Base-by-base conservation (phyloP, 1,140 invertebrate species). In the Tetramorium parvispinum region DNA sequence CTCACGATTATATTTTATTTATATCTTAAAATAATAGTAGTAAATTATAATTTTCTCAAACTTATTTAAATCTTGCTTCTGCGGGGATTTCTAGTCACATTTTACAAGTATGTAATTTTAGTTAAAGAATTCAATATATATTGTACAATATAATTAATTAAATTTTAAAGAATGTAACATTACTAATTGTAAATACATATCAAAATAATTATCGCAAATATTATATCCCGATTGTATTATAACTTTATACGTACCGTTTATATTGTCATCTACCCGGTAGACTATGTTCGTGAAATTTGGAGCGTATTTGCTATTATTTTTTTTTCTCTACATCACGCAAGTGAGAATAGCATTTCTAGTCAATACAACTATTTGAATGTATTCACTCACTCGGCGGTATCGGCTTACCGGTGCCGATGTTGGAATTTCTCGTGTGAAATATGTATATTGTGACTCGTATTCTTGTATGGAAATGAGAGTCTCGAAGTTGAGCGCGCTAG, bases 381-480 rank as follows among this genome's bases (percentile, higher is more conserved):
- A 65, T 65, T 57, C 61, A 65, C 73, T 78, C 71, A 16, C 18
- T 83, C 73, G 68, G 18, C 40, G n/a, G n/a, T 76, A 85, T 66
- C 51, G 53, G 61, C 49, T 13, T 55, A 18, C 32, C 3, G 55
- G 21, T 70, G 51, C 32, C 24, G 27, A 70, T 66, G 49, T 49
- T 27, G 43, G 81, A 87, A 63, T 63, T 66, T 13, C 46, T 76
- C 16, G 11, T 2, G 37, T 55, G 73, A 40, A 63, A 46, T 51
- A 32, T 32, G 40, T 85, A 78, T 76, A 83, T 81, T 53, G 49
- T 49, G 76, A n/a, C 65, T 77, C 27, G 51, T 85, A 59, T 79
- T 77, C 71, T 78, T 85, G 65, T 71, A 66, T 89, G 81, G 76
- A 81, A 88, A 75, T 76, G 75, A 63, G 32, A 46, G 27, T 86